Evolutionary conservation across 2,113 vertebrate genomes (phyloP).

Genomic region (Telmatochromis sp.): DNA sequence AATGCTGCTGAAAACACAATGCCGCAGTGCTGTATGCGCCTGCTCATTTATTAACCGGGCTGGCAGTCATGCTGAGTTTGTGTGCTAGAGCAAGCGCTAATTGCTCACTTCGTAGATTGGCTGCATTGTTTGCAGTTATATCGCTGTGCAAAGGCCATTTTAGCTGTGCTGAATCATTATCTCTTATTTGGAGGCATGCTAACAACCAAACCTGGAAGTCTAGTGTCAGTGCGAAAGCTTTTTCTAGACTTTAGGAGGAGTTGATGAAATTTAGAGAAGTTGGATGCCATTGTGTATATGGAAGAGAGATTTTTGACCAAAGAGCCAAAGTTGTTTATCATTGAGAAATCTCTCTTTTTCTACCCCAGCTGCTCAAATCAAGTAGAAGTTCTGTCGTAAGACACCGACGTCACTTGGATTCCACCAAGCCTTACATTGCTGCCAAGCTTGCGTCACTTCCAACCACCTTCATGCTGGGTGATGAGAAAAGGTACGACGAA

Average conservation of each 20-base stretch:
- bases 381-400: conserved; percentile 63
- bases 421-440: conserved; percentile 85
- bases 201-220: background rate
- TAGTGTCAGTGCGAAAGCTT: background rate
- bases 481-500: conserved; percentile 86
- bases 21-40: conserved; percentile 36
- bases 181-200: background rate
- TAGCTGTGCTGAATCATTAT: conserved; percentile 1
- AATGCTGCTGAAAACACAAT: conserved; percentile 49
- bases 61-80: conserved; percentile 51
- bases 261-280: background rate
- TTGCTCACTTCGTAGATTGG: conserved; percentile 48
- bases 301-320: background rate
- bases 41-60: conserved; percentile 47
- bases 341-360: background rate
- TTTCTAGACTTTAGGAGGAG: background rate
- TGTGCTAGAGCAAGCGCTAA: conserved; percentile 45
- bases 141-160: conserved; percentile 41
- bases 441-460: conserved; percentile 85
- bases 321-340: background rate
- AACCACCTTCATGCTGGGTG: conserved; percentile 83
- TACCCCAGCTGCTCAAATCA: conserved; percentile 81
- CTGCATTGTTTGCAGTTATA: conserved; percentile 46
- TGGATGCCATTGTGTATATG: background rate
- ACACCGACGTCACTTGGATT: conserved; percentile 78